Conservation (phyloP, 2,113 vertebrate genomes). For the Spermophilus dauricus region DNA sequence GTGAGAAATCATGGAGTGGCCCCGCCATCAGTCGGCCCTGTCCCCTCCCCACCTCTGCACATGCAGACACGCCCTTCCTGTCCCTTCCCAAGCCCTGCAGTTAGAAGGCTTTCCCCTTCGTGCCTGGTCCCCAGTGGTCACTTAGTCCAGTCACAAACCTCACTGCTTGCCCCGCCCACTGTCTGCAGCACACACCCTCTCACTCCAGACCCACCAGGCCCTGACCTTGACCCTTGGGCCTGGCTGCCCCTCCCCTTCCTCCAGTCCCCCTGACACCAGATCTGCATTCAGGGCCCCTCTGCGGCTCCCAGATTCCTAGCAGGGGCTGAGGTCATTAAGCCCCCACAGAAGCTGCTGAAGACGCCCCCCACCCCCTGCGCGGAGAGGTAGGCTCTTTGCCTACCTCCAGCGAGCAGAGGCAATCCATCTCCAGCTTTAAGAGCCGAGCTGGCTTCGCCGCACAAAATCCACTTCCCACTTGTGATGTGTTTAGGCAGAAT, state of each 20-base stretch:
- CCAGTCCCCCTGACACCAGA: not conserved
- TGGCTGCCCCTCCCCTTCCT: constrained; percentile 35
- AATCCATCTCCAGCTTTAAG: constrained; percentile 88
- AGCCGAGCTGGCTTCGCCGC: constrained; percentile 84
- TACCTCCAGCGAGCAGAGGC: constrained; percentile 52
- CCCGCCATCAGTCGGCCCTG: not conserved
- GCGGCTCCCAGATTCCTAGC: constrained; percentile 69
- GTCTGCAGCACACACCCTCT: not conserved
- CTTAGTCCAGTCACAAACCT: not conserved
- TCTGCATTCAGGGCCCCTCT: constrained; percentile 34
- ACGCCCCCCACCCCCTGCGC: constrained; percentile 48
- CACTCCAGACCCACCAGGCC: not conserved
- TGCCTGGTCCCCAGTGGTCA: not conserved
- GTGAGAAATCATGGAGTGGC: not conserved
- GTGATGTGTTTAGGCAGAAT: constrained; percentile 83
- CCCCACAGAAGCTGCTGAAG: constrained; percentile 40
- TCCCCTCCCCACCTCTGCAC: not conserved
- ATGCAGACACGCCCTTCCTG: not conserved
- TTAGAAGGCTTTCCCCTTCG: not conserved
- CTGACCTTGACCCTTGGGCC: constrained; percentile 36
- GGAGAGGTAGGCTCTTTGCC: constrained; percentile 80
- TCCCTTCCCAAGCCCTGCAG: not conserved
- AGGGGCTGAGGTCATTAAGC: constrained; percentile 72
- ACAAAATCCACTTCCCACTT: constrained; percentile 85
- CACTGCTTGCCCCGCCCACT: not conserved